Evolutionary conservation across 2,888 invertebrate genomes (phyloP).

Genomic region (Nomada ruficornis): DNA sequence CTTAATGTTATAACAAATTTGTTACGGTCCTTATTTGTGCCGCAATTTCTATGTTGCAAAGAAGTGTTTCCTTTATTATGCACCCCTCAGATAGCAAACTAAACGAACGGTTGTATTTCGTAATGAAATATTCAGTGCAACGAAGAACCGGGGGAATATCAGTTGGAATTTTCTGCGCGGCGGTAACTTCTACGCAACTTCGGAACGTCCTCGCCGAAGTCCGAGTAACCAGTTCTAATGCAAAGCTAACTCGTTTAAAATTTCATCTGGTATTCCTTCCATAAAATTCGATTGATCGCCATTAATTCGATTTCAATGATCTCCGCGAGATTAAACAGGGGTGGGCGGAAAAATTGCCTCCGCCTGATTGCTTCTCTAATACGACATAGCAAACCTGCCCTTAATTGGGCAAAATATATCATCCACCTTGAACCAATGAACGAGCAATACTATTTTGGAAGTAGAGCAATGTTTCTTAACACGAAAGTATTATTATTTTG

Average conservation of each 20-base stretch:
- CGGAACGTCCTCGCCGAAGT: not conserved
- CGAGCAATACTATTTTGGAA: too few relatives aligned
- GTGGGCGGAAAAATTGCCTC: not conserved
- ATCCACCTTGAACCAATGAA: too few relatives aligned
- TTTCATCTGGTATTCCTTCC: not conserved
- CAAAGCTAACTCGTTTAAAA: constrained; percentile 6
- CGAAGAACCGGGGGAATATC: not conserved
- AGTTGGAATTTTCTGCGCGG: not conserved
- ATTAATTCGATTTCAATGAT: constrained; percentile 1
- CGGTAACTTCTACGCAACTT: constrained; percentile 9
- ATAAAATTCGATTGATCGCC: constrained; percentile 1
- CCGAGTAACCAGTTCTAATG: not conserved
- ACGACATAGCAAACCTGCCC: too few relatives aligned
- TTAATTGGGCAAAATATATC: too few relatives aligned
- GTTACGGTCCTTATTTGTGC: too few relatives aligned
- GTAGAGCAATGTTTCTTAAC: too few relatives aligned
- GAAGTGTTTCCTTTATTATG: not conserved
- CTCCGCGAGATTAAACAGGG: not conserved
- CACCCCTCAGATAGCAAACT: too few relatives aligned
- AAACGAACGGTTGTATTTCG: not conserved
- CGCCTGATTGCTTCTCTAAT: too few relatives aligned
- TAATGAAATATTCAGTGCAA: constrained; percentile 1
- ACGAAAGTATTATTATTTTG: too few relatives aligned
- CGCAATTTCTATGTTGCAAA: not conserved
- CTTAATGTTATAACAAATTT: too few relatives aligned